These are phyloP conservation scores for Chaetophractus vellerosus DNA, from an alignment of 2,797 vertebrate species.

Conservation along the genomic window DNA sequence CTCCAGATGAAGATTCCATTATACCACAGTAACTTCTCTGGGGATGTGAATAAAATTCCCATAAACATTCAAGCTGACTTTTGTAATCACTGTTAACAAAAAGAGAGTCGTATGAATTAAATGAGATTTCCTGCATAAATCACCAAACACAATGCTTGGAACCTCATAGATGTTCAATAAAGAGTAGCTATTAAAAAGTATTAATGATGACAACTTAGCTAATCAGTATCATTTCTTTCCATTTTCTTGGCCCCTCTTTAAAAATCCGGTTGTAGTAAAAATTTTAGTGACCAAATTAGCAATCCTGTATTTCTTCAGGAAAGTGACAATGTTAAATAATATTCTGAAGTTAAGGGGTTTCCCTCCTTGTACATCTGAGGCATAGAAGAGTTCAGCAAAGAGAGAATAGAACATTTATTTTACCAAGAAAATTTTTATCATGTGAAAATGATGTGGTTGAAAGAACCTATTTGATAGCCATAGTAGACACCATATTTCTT, in stretches of 20 bases:
- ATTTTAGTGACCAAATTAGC: background rate
- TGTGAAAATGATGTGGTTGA: background rate
- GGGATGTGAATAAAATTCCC: background rate
- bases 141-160: background rate
- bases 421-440: background rate
- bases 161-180: background rate
- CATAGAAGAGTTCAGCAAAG: background rate
- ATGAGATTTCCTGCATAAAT: background rate
- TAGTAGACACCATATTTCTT: background rate
- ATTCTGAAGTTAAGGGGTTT: background rate
- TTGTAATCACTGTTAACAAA: background rate
- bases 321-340: background rate
- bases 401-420: background rate
- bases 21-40: background rate
- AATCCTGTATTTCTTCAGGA: conserved; percentile 3
- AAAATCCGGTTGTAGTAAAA: background rate
- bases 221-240: background rate
- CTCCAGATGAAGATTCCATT: background rate
- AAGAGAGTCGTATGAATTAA: background rate
- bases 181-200: background rate
- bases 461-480: background rate
- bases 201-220: background rate
- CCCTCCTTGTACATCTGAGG: background rate
- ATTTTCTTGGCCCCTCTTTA: conserved; percentile 19
- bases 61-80: background rate